Evolutionary conservation across 1,140 invertebrate genomes (phyloP).

Genomic region (Drosophila elegans): DNA sequence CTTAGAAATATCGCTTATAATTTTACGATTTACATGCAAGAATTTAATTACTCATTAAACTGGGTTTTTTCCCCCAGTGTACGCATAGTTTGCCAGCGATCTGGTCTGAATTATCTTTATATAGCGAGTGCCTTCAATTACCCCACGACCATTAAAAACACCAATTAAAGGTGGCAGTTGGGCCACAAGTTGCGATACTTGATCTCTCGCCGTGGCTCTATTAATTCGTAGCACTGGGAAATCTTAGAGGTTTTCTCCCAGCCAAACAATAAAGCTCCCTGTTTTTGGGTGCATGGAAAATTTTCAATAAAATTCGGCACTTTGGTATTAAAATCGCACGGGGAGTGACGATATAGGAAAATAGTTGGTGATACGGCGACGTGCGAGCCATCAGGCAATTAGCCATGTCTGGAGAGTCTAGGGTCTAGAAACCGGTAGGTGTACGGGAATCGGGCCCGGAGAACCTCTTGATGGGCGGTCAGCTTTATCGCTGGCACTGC

Average conservation of each 20-base stretch:
- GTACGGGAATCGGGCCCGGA: slow-evolving; percentile 18
- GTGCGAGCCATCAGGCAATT: slow-evolving; percentile 57
- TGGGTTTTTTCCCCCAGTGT: slow-evolving; percentile 13
- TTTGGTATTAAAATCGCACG: slow-evolving; percentile 21
- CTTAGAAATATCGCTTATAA: background rate
- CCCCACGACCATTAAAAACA: slow-evolving; percentile 27
- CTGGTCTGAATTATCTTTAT: slow-evolving; percentile 44
- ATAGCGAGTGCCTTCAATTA: slow-evolving; percentile 41
- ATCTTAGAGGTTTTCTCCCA: background rate
- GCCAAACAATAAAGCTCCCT: background rate
- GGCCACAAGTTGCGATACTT: slow-evolving; percentile 35
- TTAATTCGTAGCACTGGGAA: slow-evolving; percentile 16
- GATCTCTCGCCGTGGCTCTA: slow-evolving; percentile 20
- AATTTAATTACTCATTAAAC: background rate
- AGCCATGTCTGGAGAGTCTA: slow-evolving; percentile 43
- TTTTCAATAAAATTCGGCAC: slow-evolving; percentile 45
- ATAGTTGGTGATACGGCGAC: slow-evolving; percentile 44
- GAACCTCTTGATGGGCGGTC: slow-evolving; percentile 38
- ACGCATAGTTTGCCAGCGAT: slow-evolving; percentile 15
- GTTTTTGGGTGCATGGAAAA: slow-evolving; percentile 41
- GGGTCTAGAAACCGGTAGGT: slow-evolving; percentile 23
- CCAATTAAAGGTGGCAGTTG: slow-evolving; percentile 43
- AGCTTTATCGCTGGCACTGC: slow-evolving; percentile 49
- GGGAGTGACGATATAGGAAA: slow-evolving; percentile 13
- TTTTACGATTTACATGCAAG: too few species aligned